Conservation (phyloP, 2,888 invertebrate species). For the Leucophenga montana region DNA sequence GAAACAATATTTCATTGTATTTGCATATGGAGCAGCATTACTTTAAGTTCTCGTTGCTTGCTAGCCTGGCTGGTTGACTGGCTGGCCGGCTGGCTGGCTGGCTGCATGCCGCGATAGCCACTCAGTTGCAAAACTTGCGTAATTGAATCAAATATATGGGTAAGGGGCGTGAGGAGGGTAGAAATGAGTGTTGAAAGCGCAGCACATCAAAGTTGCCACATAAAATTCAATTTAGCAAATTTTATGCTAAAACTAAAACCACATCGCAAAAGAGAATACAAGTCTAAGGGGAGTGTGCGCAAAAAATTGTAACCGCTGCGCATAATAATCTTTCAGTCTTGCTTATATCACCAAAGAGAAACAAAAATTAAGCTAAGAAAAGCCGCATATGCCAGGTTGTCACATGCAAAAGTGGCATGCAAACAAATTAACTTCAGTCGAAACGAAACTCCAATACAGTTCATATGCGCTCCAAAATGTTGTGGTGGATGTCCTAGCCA, state of each 20-base stretch:
- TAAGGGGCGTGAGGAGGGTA: not conserved
- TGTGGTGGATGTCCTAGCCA: too few relatives aligned
- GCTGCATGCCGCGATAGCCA: too few relatives aligned
- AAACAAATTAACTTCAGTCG: too few relatives aligned
- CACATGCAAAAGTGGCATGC: too few relatives aligned
- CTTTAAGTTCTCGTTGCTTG: not conserved
- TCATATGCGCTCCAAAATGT: too few relatives aligned
- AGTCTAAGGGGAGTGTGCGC: slow-evolving; percentile 33
- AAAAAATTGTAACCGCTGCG: too few relatives aligned
- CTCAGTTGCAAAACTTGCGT: not conserved
- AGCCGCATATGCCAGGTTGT: not conserved
- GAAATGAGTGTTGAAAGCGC: not conserved
- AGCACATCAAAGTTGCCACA: slow-evolving; percentile 60
- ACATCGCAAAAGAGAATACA: slow-evolving; percentile 35
- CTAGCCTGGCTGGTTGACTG: not conserved
- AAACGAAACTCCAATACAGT: too few relatives aligned
- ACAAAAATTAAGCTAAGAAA: not conserved
- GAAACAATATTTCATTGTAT: slow-evolving; percentile 60
- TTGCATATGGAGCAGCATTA: slow-evolving; percentile 38
- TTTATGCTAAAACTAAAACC: slow-evolving; percentile 42
- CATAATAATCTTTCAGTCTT: too few relatives aligned
- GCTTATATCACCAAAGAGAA: too few relatives aligned
- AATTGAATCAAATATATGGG: not conserved
- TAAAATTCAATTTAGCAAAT: slow-evolving; percentile 64
- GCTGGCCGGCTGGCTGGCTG: not conserved